Percentiles rank a stretch among this genome's conserved stretches.
Evolutionary conservation across 1,140 invertebrate genomes (phyloP).

Genomic region (Subanguina moxae): DNA sequence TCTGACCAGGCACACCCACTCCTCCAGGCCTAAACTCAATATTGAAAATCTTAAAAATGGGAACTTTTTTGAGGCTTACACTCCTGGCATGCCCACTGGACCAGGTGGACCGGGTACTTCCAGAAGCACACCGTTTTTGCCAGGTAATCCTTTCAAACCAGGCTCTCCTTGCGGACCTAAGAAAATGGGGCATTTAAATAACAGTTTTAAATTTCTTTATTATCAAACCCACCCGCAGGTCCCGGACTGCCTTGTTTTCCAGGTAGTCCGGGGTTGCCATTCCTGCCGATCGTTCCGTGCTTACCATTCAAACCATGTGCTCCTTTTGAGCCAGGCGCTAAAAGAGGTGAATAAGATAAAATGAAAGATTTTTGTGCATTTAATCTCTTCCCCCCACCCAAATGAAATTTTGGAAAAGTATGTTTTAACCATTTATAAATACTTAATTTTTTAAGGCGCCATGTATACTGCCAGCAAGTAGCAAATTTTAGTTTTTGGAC

Average conservation of each 20-base stretch:
- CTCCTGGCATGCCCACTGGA: not conserved
- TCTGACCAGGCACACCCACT: constrained; percentile 1
- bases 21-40: not conserved
- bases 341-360: not conserved
- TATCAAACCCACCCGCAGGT: not conserved
- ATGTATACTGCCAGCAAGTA: no score
- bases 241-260: constrained; percentile 6
- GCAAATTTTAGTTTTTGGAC: no score
- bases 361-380: no score
- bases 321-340: not conserved
- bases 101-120: constrained; percentile 10
- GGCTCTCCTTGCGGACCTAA: constrained; percentile 14
- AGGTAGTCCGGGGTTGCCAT: constrained; percentile 5
- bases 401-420: no score
- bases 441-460: no score
- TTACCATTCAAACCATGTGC: not conserved
- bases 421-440: no score
- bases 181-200: not conserved
- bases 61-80: not conserved
- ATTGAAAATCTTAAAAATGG: not conserved
- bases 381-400: no score
- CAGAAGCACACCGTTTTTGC: not conserved
- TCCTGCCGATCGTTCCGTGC: not conserved
- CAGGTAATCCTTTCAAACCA: constrained; percentile 7
- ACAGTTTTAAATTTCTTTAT: not conserved